Evolutionary conservation across 2,888 invertebrate species (phyloP).

Genomic region (Petrolisthes cinctipes): DNA sequence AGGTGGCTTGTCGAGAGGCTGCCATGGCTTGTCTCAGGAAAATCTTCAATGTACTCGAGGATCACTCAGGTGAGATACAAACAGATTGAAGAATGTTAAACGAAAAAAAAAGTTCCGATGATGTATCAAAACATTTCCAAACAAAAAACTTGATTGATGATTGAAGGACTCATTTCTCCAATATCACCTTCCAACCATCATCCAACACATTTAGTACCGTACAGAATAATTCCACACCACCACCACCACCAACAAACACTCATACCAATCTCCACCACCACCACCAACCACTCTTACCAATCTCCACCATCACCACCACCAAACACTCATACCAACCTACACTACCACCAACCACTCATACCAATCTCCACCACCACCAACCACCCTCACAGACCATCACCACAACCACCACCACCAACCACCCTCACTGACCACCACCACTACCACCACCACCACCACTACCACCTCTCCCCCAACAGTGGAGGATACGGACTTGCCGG

Average conservation of each 20-base stretch:
- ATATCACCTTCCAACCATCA: no score
- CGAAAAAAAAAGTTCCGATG: no score
- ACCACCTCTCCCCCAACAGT: slow-evolving; percentile 36
- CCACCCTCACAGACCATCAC: neutral
- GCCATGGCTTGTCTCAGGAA: slow-evolving; percentile 84
- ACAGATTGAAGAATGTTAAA: no score
- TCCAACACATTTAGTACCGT: no score
- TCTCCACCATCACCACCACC: no score
- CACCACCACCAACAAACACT: neutral
- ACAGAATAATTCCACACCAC: neutral
- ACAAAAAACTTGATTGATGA: no score
- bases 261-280: neutral
- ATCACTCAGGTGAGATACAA: slow-evolving; percentile 68
- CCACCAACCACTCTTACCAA: neutral
- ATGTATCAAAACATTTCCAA: no score
- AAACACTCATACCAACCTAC: neutral
- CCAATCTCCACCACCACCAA: neutral
- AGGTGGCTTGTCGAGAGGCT: slow-evolving; percentile 88
- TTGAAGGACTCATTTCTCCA: no score
- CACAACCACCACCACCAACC: no score
- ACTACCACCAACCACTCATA: neutral
- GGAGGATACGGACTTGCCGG: slow-evolving; percentile 60
- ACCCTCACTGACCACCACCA: neutral
- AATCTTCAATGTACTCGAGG: slow-evolving; percentile 73
- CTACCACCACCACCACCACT: neutral